Conservation (phyloP, 2,888 invertebrate species). For the Lasioglossum calceatum region DNA sequence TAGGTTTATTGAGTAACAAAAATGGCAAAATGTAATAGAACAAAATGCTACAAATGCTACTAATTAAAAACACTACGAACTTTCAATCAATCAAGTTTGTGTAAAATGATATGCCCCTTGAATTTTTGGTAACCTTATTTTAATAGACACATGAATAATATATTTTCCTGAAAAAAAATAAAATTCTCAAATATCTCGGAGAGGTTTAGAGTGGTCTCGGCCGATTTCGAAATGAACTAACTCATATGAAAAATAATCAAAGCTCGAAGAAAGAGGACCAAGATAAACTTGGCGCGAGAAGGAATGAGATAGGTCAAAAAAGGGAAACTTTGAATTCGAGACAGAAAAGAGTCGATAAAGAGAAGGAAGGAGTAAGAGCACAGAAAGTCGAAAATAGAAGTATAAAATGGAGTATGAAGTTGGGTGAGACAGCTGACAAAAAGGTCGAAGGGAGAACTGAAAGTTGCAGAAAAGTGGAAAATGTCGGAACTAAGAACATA, state of each 20-base stretch:
- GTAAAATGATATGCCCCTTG: not conserved
- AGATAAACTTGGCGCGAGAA: not conserved
- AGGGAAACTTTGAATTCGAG: not conserved
- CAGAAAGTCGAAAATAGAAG: slow-evolving; percentile 9
- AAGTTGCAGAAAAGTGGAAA: slow-evolving; percentile 36
- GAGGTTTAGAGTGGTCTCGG: not conserved
- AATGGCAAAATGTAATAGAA: too few relatives aligned
- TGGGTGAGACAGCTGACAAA: slow-evolving; percentile 11
- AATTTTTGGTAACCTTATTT: not conserved
- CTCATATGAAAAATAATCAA: not conserved
- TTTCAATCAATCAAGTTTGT: not conserved
- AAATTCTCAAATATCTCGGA: not conserved
- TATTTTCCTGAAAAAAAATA: not conserved
- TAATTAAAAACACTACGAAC: not conserved
- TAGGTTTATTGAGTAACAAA: too few relatives aligned
- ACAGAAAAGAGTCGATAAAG: not conserved
- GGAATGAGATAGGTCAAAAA: not conserved
- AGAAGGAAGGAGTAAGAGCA: not conserved
- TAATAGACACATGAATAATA: not conserved
- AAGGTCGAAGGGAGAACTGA: slow-evolving; percentile 35
- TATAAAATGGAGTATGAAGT: slow-evolving; percentile 17
- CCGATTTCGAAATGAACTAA: not conserved
- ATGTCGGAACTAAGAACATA: slow-evolving; percentile 15
- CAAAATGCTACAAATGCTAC: too few relatives aligned
- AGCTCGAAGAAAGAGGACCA: not conserved